These are phyloP conservation scores for Athetis lepigone DNA, from an alignment of 2,888 invertebrate genomes.

Conservation along the genomic window DNA sequence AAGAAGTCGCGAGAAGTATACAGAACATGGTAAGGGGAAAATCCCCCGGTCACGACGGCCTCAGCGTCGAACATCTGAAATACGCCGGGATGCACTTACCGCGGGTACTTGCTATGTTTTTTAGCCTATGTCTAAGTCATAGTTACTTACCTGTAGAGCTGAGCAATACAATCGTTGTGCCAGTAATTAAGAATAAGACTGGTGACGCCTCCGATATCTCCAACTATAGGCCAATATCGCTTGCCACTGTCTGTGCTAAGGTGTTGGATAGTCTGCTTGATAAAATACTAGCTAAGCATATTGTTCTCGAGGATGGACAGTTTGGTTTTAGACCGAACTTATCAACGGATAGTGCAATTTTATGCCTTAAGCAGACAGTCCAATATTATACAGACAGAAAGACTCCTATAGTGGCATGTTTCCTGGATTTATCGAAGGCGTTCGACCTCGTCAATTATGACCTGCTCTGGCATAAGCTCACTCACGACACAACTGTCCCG, in stretches of 20 bases:
- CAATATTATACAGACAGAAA: constrained; percentile 26
- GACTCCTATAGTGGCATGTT: constrained; percentile 21
- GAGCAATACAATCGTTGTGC: too few relatives aligned
- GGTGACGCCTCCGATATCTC: too few relatives aligned
- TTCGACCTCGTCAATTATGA: too few relatives aligned
- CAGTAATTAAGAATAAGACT: too few relatives aligned
- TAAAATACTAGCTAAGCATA: too few relatives aligned
- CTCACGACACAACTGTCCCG: constrained; percentile 13
- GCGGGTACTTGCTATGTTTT: constrained; percentile 18
- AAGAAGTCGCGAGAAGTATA: constrained; percentile 9
- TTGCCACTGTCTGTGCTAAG: too few relatives aligned
- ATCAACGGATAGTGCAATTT: constrained; percentile 36
- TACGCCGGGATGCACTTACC: constrained; percentile 30
- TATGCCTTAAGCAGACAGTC: constrained; percentile 43
- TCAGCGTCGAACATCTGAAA: constrained; percentile 35
- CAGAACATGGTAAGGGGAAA: constrained; percentile 15
- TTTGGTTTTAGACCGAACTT: too few relatives aligned
- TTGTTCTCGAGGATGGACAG: too few relatives aligned
- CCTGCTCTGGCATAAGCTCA: constrained; percentile 26
- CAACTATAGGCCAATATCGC: too few relatives aligned
- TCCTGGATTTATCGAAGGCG: constrained; percentile 20
- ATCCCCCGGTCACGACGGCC: constrained; percentile 29
- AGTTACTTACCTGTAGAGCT: too few relatives aligned
- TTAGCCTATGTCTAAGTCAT: too few relatives aligned
- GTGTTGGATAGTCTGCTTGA: too few relatives aligned